Base-by-base conservation (phyloP, 2,797 vertebrate genomes). In the Perodicticus potto region DNA sequence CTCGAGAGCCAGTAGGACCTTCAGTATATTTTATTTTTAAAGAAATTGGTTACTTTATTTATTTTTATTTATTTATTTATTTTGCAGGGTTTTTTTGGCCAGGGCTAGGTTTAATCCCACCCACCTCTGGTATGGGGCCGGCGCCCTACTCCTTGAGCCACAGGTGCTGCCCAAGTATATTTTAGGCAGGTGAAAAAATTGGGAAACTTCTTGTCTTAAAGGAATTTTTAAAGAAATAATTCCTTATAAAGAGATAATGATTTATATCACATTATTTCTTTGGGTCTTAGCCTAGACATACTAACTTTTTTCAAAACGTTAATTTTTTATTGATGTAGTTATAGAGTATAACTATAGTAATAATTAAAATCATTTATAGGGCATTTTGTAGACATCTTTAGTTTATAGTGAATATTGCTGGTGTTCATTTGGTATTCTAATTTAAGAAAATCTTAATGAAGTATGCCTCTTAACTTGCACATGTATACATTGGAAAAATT, bases 391-490 rank as follows among this genome's bases (percentile, higher is more conserved):
- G n/a, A 37, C 40, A 20, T 85, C 20, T 94, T 7, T 83, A 49
- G 17, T 45, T 84, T 76, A 72, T 23, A 83, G 67, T 92, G 17
- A 87, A n/a, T 88, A 19, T 72, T 80, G 37, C 49, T 96, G 19
- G 13, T 82, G 9, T 94, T 91, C 29, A 73, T 76, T 90, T 88
- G 89, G 20, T 63, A 45, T 59, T 94, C 19, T 77, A 69, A 78
- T 59, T 83, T 94, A 77, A 89, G 53, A 90, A 69, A 76, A 37
- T 83, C 78, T 72, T 83, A 78, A 40, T 67, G 16, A 86, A 4
- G 8, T 73, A n/a, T 72, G 16, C 49, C n/a, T 91, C 32, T 57
- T 69, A 7, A 7, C 65, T 91, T 57, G 14, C 23, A 32, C 49
- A 43, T 77, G 6, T 40, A 10, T 81, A 53, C 49, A 25, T 27